phyloP scores from a whole-genome alignment of 1,140 invertebrate genomes.

The Drosophila sechellia region DNA sequence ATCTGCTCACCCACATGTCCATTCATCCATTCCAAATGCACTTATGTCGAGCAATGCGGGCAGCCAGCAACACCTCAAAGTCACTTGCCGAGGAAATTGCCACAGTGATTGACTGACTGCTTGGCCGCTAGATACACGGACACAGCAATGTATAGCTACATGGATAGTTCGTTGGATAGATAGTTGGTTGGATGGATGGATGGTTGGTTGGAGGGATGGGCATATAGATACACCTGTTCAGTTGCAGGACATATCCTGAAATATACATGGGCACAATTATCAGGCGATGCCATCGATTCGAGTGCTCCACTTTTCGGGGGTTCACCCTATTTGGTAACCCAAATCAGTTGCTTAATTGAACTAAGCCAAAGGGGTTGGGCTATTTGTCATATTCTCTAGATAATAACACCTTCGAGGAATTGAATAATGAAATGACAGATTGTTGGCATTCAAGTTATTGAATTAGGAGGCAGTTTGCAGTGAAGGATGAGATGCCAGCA shows the following conservation, averaged over 20 bases:
- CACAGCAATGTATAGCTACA: no score
- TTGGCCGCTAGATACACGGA: neutral
- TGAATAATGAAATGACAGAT: no score
- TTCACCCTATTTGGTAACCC: constrained; percentile 16
- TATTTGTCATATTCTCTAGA: neutral
- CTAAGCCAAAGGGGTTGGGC: neutral
- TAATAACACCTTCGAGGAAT: neutral
- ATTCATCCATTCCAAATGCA: constrained; percentile 16
- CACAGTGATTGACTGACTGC: constrained; percentile 36
- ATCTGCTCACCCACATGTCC: constrained; percentile 32
- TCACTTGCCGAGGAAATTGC: constrained; percentile 22
- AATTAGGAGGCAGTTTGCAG: no score
- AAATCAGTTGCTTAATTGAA: neutral
- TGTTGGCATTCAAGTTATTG: no score
- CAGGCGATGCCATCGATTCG: constrained; percentile 11
- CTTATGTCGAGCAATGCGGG: constrained; percentile 7
- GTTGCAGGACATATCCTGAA: constrained; percentile 15
- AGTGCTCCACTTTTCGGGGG: constrained; percentile 30
- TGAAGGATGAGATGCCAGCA: no score
- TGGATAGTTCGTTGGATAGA: neutral
- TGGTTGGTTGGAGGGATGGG: neutral
- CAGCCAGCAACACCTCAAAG: constrained; percentile 21
- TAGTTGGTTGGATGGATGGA: neutral
- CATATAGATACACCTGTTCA: constrained; percentile 12
- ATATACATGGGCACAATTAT: constrained; percentile 14